Evolutionary conservation across 64 coral and sea anemone genomes (phyloP).

Genomic region (Dendrophyllia cribrosa): DNA sequence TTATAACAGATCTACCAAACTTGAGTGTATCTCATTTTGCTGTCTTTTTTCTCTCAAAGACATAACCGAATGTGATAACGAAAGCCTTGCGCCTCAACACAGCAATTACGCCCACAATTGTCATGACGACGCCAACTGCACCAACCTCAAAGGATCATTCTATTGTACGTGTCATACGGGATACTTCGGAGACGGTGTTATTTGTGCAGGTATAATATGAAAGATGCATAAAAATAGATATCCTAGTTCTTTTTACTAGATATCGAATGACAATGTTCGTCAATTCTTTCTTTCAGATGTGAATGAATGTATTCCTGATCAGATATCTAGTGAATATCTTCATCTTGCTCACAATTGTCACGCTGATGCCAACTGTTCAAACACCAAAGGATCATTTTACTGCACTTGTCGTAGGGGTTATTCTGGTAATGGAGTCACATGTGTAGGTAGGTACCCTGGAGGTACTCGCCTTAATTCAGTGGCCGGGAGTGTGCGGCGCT

Average conservation of each 20-base stretch:
- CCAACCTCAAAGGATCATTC: conserved; percentile 64
- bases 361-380: conserved; percentile 61
- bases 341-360: conserved; percentile 40
- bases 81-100: conserved; percentile 2
- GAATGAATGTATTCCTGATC: conserved; percentile 32
- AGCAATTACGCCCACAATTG: conserved; percentile 8
- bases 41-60: conserved; percentile 1
- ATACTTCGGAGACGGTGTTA: conserved; percentile 48
- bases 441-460: conserved; percentile 41
- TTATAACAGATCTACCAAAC: too few species aligned
- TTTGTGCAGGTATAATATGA: conserved; percentile 26
- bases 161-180: conserved; percentile 60
- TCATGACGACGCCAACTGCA: conserved; percentile 44
- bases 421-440: conserved; percentile 47
- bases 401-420: conserved; percentile 50
- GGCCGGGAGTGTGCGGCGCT: too few species aligned
- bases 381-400: conserved; percentile 64
- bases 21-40: too few species aligned
- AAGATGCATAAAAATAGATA: neutral
- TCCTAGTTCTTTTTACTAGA: too few species aligned
- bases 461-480: too few species aligned
- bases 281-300: conserved; percentile 9
- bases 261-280: too few species aligned
- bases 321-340: too few species aligned
- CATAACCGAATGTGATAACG: conserved; percentile 28